phyloP scores from a whole-genome alignment of 2,797 vertebrate genomes.

The Coccyzus lansbergi region DNA sequence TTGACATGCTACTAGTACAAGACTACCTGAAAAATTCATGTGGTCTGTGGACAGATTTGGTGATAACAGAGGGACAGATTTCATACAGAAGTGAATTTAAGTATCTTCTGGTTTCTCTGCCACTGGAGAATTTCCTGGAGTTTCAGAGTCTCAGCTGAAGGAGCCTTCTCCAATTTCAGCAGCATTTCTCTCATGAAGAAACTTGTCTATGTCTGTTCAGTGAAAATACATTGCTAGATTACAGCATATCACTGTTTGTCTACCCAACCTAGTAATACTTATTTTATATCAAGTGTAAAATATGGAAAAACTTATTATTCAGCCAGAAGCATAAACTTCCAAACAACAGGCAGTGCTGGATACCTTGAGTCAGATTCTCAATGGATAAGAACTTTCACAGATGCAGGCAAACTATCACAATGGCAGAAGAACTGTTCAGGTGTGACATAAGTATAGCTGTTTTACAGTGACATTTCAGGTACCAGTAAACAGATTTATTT shows the following conservation, averaged over 20 bases:
- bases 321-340: background rate
- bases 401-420: background rate
- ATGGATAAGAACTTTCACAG: background rate
- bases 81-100: background rate
- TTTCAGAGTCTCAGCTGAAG: background rate
- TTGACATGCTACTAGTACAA: background rate
- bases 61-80: background rate
- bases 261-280: background rate
- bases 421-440: background rate
- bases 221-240: background rate
- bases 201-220: background rate
- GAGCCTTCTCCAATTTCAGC: background rate
- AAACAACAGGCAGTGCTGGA: background rate
- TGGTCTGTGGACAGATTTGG: background rate
- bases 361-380: background rate
- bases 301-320: background rate
- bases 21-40: background rate
- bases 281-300: background rate
- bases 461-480: background rate
- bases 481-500: background rate
- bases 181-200: background rate
- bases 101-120: background rate
- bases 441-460: background rate
- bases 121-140: background rate
- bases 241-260: background rate